Base-by-base conservation (phyloP, 2,888 invertebrate species). In the Anticlea derivata region DNA sequence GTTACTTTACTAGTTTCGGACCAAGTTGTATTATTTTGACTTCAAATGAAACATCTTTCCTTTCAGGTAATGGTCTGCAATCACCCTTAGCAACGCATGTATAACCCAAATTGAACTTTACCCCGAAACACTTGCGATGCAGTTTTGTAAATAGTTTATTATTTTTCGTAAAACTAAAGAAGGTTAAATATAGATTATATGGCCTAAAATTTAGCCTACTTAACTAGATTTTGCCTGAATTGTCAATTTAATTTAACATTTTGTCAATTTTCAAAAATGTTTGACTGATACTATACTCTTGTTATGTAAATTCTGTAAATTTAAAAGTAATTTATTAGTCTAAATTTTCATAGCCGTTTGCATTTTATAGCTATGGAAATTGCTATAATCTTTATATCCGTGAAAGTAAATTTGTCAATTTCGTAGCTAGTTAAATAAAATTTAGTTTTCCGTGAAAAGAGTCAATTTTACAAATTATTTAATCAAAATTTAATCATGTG, bases 41-140 rank as follows among this genome's bases (percentile, higher is more conserved):
- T n/a, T n/a, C n/a, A n/a, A n/a, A 50, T 23, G 5, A 23, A 23
- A 2, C 7, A 5, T 23, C 4, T 49, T 0, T 63, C 35, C 65
- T 83, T 78, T 34, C 85, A 91, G 91, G 91, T 80, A 89, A 86
- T 55, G 80, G 84, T 20, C 80, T 80, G 22, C 88, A 86, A 62
- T 80, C 83, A 38, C 86, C 93, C 1, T 71, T 93, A 68, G 93
- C 93, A 30, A 93, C 93, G 26, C 93, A 93, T 63, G 93, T 93
- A 70, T 93, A 92, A 92, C 80, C 72, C 66, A 65, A 59, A 63
- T 56, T 54, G 50, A 49, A 41, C 56, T 61, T 61, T 63, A 47
- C 10, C 22, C 22, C 39, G 8, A 61, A 66, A 60, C 57, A 70
- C 61, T 66, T 66, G 68, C 50, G 58, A 74, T 61, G 65, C 60